Conservation (phyloP, 2,113 vertebrate genomes). For the Cyanoliseus patagonus region DNA sequence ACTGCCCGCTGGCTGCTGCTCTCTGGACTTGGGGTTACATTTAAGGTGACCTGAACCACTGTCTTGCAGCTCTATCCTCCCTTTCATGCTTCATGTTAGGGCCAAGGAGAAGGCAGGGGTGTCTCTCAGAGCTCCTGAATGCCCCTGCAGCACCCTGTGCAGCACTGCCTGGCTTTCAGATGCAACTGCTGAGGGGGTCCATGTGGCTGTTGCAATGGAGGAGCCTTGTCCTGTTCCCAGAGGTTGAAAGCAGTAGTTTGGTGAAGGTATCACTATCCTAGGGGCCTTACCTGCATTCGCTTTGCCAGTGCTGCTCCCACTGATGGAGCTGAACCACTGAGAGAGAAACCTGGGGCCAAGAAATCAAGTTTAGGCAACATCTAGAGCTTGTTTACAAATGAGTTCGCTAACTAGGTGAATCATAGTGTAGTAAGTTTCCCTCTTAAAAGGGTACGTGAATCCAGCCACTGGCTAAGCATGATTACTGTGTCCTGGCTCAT, state of each 20-base stretch:
- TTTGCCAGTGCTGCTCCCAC: background rate
- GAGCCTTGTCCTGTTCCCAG: background rate
- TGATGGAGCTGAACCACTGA: background rate
- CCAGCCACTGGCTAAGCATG: background rate
- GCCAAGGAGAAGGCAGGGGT: background rate
- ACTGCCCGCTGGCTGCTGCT: background rate
- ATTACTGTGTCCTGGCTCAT: background rate
- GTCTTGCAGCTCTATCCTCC: rapidly evolving
- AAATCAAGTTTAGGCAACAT: background rate
- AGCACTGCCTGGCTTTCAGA: background rate
- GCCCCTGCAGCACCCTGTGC: too few species aligned
- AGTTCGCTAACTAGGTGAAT: background rate
- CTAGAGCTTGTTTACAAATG: background rate
- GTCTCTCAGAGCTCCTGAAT: background rate
- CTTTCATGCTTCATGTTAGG: background rate
- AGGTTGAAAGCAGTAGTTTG: rapidly evolving
- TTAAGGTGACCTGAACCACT: background rate
- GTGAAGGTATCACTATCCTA: background rate
- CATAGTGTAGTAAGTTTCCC: background rate
- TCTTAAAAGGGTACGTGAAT: background rate
- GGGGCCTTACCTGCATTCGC: rapidly evolving
- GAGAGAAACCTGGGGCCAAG: background rate
- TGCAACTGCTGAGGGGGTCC: background rate
- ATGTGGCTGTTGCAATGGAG: rapidly evolving
- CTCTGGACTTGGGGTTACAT: background rate